Percentiles rank a stretch among this genome's conserved stretches.
Evolutionary conservation across 2,113 vertebrate species (phyloP).

Genomic region (Blennius ocellaris): DNA sequence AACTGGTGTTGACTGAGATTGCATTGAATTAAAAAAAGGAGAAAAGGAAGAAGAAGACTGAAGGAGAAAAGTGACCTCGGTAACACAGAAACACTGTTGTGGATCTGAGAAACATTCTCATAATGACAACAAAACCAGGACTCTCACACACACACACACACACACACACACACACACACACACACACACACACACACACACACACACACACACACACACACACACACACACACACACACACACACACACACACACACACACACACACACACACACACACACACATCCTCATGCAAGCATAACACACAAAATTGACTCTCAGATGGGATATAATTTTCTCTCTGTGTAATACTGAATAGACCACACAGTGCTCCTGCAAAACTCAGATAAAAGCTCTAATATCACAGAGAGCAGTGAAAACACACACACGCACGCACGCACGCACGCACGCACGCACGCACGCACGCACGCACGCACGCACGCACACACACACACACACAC

Average conservation of each 20-base stretch:
- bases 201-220: background rate
- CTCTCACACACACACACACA: background rate
- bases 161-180: constrained; percentile 4
- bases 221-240: too few relatives aligned
- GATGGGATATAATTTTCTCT: constrained; percentile 16
- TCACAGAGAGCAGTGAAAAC: background rate
- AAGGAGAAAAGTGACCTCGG: too few relatives aligned
- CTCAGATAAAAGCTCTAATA: constrained; percentile 29
- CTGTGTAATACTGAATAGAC: constrained; percentile 8
- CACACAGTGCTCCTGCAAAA: constrained; percentile 12
- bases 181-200: too few relatives aligned
- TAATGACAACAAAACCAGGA: background rate
- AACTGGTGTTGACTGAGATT: too few relatives aligned
- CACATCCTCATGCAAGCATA: background rate
- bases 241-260: constrained; percentile 11
- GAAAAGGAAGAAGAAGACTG: too few relatives aligned
- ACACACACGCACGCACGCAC: constrained; percentile 25
- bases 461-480: constrained; percentile 23
- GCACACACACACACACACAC: background rate
- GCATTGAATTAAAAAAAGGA: too few relatives aligned
- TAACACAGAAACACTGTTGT: too few relatives aligned
- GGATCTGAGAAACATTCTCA: too few relatives aligned
- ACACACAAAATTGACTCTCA: background rate
- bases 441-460: background rate
- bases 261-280: too few relatives aligned